Evolutionary conservation across 2,797 vertebrate species (phyloP), one percentile per base, ranked within the genome.

Genomic region (Gymnocypris eckloni): DNA sequence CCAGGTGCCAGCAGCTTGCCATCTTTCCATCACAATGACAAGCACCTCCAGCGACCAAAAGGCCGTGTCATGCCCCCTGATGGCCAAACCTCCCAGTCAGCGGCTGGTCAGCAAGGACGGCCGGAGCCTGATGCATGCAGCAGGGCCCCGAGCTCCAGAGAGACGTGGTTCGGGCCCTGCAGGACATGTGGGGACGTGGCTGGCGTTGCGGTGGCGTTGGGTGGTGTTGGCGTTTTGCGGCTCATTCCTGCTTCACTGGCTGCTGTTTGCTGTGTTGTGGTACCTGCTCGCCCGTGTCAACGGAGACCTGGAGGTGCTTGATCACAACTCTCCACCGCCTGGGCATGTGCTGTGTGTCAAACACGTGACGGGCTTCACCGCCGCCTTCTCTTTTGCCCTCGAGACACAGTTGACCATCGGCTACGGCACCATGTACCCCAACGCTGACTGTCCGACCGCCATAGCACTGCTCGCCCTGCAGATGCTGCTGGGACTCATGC

Each of bases 341-440:
- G 98, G 98, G 83, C 98, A 99, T 82, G 97, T 97, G 76, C 96
- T 99, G 87, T 99, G 98, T 81, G 98, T 99, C 88, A 99, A 99
- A 91, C 94, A 98, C 86, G 97, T 99, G 89, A 98, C 96, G 76
- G 98, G 98, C 82, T 99, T 99, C 90, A 97, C 98, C 50, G 98
- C 97, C 4, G 98, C 98, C 4, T 99, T 99, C 91, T 99, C 98
- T 45, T 99, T 99, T 90, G 98, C 98, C 4, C 92, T 99, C 95
- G 98, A 99, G 93, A 99, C 98, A 0, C 98, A 99, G 92, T 95
- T 99, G 91, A 99, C 98, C n/a, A 99, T 99, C 16, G 98, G 98
- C 78, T 99, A 99, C 0, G 98, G 98, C 87, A 99, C 97, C 88
- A 99, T 99, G 98, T 99, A 97, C 90, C 98, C 98, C 82, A 99